These are phyloP conservation scores for Leucoptera coffeella DNA, from an alignment of 2,888 invertebrate genomes.

Conservation along the genomic window DNA sequence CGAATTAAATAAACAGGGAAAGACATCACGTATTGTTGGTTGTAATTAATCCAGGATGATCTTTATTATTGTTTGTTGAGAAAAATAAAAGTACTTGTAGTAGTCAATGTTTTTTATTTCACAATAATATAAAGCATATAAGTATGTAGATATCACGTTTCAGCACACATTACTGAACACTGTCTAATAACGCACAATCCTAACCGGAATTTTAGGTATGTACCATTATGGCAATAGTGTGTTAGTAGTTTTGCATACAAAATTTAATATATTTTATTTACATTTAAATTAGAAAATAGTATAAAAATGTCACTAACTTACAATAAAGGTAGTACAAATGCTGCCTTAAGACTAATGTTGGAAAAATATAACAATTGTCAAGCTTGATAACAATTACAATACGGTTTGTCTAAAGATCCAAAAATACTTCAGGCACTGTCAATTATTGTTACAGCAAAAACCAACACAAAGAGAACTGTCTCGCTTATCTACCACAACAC, in stretches of 20 bases:
- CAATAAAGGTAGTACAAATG: conserved; percentile 42
- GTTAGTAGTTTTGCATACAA: conserved; percentile 46
- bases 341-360: conserved; percentile 33
- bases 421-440: conserved; percentile 40
- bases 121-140: conserved; percentile 51
- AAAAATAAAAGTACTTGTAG: conserved; percentile 12
- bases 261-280: conserved; percentile 42
- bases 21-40: too few relatives aligned
- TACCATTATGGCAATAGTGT: conserved; percentile 38
- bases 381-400: conserved; percentile 21
- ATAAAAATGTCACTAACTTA: conserved; percentile 46
- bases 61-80: conserved; percentile 5
- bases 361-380: conserved; percentile 50
- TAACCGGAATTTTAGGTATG: too few relatives aligned
- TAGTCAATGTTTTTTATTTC: conserved; percentile 47
- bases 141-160: conserved; percentile 53
- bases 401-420: conserved; percentile 21
- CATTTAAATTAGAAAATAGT: conserved; percentile 48
- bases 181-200: too few relatives aligned
- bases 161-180: conserved; percentile 40
- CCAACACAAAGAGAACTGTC: too few relatives aligned
- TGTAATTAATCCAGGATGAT: too few relatives aligned
- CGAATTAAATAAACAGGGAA: neutral
- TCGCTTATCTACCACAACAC: too few relatives aligned
- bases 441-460: too few relatives aligned